Percentiles rank a stretch among this genome's conserved stretches.
Conservation (phyloP, 2,797 vertebrate species). For the Australoheros facetus region DNA sequence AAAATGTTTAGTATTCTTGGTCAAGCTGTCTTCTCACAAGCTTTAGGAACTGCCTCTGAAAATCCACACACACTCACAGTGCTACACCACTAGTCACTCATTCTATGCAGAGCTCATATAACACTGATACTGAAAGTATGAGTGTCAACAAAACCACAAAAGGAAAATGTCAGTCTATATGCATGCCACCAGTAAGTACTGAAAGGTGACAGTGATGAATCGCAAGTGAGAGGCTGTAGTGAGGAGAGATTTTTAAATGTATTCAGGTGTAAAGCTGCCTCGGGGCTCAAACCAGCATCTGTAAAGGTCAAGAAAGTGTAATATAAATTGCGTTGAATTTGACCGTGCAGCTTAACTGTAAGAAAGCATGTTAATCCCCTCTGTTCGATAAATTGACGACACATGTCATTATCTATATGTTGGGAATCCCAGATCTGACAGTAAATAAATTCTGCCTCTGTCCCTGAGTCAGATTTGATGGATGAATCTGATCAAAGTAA, state of each 20-base stretch:
- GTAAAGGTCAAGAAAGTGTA: constrained; percentile 32
- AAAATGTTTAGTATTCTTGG: constrained; percentile 7
- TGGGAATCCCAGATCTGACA: neutral
- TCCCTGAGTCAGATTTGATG: neutral
- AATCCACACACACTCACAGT: neutral
- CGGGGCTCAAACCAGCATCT: neutral
- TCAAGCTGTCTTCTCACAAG: neutral
- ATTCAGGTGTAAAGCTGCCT: constrained; percentile 16
- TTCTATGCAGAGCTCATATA: too few species aligned
- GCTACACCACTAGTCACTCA: neutral
- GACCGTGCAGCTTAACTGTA: neutral
- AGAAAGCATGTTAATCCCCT: neutral
- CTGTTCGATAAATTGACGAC: neutral
- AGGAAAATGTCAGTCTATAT: neutral
- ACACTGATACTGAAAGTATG: too few species aligned
- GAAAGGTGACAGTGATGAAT: constrained; percentile 16
- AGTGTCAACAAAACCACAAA: too few species aligned
- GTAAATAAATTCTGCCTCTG: neutral
- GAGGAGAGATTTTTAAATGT: neutral
- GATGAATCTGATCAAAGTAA: neutral
- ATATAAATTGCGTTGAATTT: neutral
- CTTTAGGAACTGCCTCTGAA: neutral
- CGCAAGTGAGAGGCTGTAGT: constrained; percentile 10
- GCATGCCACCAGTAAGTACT: neutral
- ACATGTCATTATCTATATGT: neutral